A percentile compares a stretch with the other conserved stretches of the same genome.
phyloP scores from a whole-genome alignment of 2,797 vertebrate species.

The Emys orbicularis region DNA sequence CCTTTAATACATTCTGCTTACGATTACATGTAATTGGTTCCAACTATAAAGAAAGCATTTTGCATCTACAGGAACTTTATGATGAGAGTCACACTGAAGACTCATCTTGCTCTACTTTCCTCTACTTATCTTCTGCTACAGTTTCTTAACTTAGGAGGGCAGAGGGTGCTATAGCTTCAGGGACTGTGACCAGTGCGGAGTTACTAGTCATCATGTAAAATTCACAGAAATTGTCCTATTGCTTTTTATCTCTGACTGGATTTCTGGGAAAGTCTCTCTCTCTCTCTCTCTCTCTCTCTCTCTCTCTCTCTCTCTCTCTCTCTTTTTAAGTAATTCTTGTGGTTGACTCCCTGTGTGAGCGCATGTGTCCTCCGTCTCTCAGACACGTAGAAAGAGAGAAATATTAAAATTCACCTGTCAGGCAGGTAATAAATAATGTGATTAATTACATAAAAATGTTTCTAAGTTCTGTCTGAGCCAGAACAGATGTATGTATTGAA shows the following conservation, averaged over 20 bases:
- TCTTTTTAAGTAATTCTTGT: not conserved
- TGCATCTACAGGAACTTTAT: not conserved
- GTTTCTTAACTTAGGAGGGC: conserved; percentile 39
- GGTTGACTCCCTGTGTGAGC: accelerated
- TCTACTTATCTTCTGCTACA: conserved; percentile 6
- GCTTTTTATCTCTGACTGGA: not conserved
- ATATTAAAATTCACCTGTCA: not conserved
- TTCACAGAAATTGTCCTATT: not conserved
- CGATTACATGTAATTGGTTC: not conserved
- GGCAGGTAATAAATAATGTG: not conserved
- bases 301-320: not conserved
- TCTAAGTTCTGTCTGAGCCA: not conserved
- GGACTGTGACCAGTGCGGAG: not conserved
- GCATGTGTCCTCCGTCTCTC: not conserved
- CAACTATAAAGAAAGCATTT: not conserved
- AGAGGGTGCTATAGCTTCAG: conserved; percentile 64
- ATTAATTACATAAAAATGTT: not conserved
- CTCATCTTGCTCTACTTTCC: not conserved
- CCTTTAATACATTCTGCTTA: not conserved
- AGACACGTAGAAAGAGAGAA: not conserved
- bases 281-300: not conserved
- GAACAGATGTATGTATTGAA: not conserved
- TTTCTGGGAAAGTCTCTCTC: not conserved
- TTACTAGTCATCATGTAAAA: not conserved
- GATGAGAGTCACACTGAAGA: not conserved